Base-by-base conservation (phyloP, 2,113 vertebrate species). In the Albula glossodonta region DNA sequence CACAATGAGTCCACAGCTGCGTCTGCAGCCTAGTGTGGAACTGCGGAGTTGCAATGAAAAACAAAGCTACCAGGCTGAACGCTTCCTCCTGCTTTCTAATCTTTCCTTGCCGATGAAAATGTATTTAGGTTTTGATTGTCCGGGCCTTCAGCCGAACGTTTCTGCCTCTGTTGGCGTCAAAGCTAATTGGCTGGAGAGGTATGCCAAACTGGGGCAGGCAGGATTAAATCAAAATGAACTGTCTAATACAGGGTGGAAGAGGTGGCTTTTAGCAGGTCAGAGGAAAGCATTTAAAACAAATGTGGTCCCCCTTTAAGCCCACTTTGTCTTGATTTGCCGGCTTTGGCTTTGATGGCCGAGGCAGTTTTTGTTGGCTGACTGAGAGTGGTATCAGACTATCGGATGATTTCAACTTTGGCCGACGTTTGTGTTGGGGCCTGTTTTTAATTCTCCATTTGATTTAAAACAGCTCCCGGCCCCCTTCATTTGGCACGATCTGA, bases 121-220 rank as follows among this genome's bases (percentile, higher is more conserved):
- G 50, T 74, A 31, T 81, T 74, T 81, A 49, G 87, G 10, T 17
- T 57, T 48, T n/a, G 2, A 84, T 41, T 7, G 49, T 84, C 60
- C 41, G 51, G 63, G 19, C 60, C 56, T 63, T 49, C 25, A 22
- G 51, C 52, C 12, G 31, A 51, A 53, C 82, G 31, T 0, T 2
- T 48, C 78, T 9, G 22, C 17, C 57, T 50, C 51, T 41, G 6
- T 52, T 79, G 56, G 5, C 41, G 0, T 74, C 81, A 48, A 78
- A 60, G 83, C 49, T 25, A 81, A 84, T 81, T 83, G 83, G 49
- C n/a, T 53, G 80, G 17, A 78, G 83, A 53, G 84, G 86, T 22
- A 83, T 78, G 85, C 83, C 88, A 87, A 81, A 86, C 57, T 85
- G 63, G 86, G 87, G 84, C 88, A 57, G 63, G 84, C 51, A 77